phyloP scores from a whole-genome alignment of 2,888 invertebrate species.

The Sycophila texana region DNA sequence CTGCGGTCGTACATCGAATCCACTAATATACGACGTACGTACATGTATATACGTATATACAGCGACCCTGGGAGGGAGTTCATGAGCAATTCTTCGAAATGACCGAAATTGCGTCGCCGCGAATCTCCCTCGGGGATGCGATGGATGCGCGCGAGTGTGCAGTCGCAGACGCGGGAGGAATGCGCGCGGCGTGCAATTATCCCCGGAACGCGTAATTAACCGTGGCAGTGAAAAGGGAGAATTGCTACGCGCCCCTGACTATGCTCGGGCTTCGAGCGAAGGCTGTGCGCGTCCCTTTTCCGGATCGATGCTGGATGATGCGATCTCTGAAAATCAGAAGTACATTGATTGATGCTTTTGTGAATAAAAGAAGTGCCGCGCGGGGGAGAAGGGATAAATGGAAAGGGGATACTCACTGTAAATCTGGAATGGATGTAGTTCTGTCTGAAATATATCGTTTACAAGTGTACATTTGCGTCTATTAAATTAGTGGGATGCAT shows the following conservation, averaged over 20 bases:
- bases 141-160: background rate
- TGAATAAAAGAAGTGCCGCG: too few species aligned
- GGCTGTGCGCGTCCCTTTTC: too few species aligned
- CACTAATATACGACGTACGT: background rate
- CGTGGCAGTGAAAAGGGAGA: conserved; percentile 45
- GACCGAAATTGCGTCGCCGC: background rate
- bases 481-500: too few species aligned
- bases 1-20: background rate
- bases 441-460: too few species aligned
- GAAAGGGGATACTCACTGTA: too few species aligned
- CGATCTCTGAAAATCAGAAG: too few species aligned
- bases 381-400: too few species aligned
- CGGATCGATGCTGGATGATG: too few species aligned
- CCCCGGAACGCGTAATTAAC: conserved; percentile 44
- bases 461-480: too few species aligned
- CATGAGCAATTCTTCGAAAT: conserved; percentile 7
- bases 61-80: background rate
- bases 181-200: conserved; percentile 36
- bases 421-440: too few species aligned
- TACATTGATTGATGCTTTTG: too few species aligned
- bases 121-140: background rate
- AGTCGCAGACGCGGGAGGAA: conserved; percentile 1
- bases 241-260: background rate
- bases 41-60: background rate
- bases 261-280: too few species aligned